phyloP scores from a whole-genome alignment of 2,888 invertebrate genomes.

The Penaeus monodon region DNA sequence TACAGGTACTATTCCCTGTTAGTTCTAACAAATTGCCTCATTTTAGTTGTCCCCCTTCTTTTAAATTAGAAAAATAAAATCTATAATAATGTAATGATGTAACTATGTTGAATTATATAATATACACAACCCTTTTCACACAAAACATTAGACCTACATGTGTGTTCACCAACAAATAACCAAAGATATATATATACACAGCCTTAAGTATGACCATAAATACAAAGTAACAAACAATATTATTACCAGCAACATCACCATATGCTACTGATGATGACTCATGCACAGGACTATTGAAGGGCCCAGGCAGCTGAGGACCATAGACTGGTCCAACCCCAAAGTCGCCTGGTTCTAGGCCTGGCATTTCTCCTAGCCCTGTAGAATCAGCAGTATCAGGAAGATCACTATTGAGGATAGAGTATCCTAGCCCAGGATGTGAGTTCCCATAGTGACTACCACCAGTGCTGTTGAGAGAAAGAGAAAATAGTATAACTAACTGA shows the following conservation, averaged over 20 bases:
- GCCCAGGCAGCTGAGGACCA: slow-evolving; percentile 59
- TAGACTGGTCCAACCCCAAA: slow-evolving; percentile 59
- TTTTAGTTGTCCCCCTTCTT: too few relatives aligned
- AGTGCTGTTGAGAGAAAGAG: slow-evolving; percentile 30
- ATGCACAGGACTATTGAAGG: slow-evolving; percentile 45
- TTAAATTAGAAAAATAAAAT: too few relatives aligned
- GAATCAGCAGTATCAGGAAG: slow-evolving; percentile 39
- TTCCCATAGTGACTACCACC: slow-evolving; percentile 49
- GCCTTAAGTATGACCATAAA: neutral
- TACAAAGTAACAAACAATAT: neutral
- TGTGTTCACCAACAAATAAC: too few relatives aligned
- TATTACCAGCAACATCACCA: slow-evolving; percentile 53
- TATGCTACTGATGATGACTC: slow-evolving; percentile 44
- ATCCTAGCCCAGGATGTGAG: slow-evolving; percentile 59
- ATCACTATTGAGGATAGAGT: slow-evolving; percentile 42
- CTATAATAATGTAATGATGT: too few relatives aligned
- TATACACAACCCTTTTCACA: too few relatives aligned
- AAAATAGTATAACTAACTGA: neutral
- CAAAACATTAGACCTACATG: too few relatives aligned
- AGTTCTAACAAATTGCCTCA: too few relatives aligned
- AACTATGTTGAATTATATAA: too few relatives aligned
- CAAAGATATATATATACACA: too few relatives aligned
- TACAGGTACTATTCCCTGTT: too few relatives aligned
- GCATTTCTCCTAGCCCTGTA: slow-evolving; percentile 44
- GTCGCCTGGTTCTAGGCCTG: slow-evolving; percentile 50